Evolutionary conservation across 2,797 vertebrate species (phyloP).

Genomic region (Halcyon smyrnensis): DNA sequence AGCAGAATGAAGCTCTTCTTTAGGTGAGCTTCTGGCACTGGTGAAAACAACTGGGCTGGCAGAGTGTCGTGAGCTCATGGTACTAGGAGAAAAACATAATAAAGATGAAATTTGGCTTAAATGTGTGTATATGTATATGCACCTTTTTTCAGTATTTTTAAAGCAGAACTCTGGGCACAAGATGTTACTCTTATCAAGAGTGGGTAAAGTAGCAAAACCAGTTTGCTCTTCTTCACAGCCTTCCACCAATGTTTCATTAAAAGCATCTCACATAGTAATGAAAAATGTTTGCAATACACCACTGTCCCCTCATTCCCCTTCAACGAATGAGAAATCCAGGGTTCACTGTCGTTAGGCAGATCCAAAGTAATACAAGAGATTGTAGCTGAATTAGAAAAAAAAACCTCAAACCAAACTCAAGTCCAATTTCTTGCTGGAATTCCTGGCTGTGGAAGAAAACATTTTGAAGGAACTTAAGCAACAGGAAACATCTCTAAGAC

Average conservation of each 20-base stretch:
- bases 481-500: not conserved
- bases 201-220: not conserved
- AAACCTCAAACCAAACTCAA: not conserved
- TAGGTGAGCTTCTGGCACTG: constrained; percentile 89
- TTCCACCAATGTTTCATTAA: not conserved
- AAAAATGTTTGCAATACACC: not conserved
- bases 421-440: not conserved
- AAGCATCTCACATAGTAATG: not conserved
- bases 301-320: not conserved
- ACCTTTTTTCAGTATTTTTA: not conserved
- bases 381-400: not conserved
- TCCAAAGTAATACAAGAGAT: not conserved
- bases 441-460: not conserved
- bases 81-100: constrained; percentile 78
- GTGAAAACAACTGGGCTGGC: constrained; percentile 88
- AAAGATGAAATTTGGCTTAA: constrained; percentile 49
- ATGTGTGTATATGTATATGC: not conserved
- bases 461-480: not conserved
- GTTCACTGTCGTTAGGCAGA: not conserved
- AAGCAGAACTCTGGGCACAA: not conserved
- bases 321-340: not conserved
- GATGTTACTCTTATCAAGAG: not conserved
- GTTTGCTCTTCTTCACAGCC: not conserved
- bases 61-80: constrained; percentile 89
- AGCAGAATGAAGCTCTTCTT: constrained; percentile 86